phyloP scores from a whole-genome alignment of 2,797 vertebrate species.

The Megaceryle alcyon region DNA sequence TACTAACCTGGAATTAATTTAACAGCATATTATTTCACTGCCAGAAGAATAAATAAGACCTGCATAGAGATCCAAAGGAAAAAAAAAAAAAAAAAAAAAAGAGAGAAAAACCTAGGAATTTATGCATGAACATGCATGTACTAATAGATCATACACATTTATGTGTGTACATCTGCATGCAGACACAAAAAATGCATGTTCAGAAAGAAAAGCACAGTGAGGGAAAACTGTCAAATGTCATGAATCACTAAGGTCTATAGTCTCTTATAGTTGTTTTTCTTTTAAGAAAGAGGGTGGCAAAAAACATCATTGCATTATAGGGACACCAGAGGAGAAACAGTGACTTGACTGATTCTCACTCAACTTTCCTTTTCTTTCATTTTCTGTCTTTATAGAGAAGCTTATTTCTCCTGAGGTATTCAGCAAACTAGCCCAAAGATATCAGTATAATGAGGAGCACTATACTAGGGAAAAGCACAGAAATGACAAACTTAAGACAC shows the following conservation, averaged over 20 bases:
- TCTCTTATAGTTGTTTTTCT: accelerated
- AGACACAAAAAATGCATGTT: not conserved
- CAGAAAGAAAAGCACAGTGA: not conserved
- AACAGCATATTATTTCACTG: not conserved
- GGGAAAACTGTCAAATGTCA: not conserved
- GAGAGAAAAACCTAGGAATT: not conserved
- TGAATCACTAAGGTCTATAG: not conserved
- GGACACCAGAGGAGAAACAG: not conserved
- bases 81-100: not conserved
- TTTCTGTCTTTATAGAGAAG: not conserved
- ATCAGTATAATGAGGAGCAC: not conserved
- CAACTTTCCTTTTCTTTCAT: not conserved
- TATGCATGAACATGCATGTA: not conserved
- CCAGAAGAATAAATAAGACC: not conserved
- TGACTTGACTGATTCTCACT: not conserved
- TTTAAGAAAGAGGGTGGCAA: not conserved
- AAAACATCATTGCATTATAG: not conserved
- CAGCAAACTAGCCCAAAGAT: not conserved
- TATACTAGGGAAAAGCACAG: not conserved
- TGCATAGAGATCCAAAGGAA: not conserved
- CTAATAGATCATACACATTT: not conserved
- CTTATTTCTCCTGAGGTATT: not conserved
- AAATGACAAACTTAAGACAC: not conserved
- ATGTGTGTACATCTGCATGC: accelerated
- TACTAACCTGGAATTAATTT: not conserved